Evolutionary conservation across 2,888 invertebrate species (phyloP), one percentile per base, ranked within the genome.

Genomic region (Plebejus anna): DNA sequence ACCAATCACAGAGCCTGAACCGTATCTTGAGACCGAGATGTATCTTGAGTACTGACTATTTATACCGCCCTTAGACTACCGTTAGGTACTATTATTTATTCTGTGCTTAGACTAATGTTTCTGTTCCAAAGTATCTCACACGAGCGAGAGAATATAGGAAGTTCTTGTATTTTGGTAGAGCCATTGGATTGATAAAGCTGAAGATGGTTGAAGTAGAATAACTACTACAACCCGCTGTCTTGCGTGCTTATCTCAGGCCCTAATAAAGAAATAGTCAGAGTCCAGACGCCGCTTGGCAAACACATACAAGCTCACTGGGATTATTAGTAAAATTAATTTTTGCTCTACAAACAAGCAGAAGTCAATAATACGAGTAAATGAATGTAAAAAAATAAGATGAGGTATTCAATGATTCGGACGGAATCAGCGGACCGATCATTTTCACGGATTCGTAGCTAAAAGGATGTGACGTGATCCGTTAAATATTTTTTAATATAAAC

Each of bases 391-490:
- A 36, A 36, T 32, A 66, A 36, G 36, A 13, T 66, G 13, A 32
- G 11, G 13, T 66, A 66, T 36, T 66, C 66, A 36, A 13, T 32
- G 66, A 66, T 66, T 66, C 66, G 6, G 66, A 66, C 32, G 32
- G 32, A 66, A 66, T 32, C 66, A 36, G 32, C 5, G 66, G 66
- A 66, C 66, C 66, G 66, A 66, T 66, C 13, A 66, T 66, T 66
- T 66, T 66, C 66, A 66, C 66, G 66, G 32, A 16, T 36, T 66
- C 32, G 66, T 22, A 36, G 66, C 6, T 66, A 36, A 66, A 66
- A 66, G 66, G 66, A 66, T 66, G 66, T 66, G 36, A 66, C 66
- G 5, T 32, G 66, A 66, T 66, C 13, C 66, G 66, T 66, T 66
- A 66, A 66, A 66, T 66, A 36, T 66, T 66, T 66, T 47, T 32